Evolutionary conservation across 2,113 vertebrate species (phyloP).

Genomic region (Mastomys coucha): DNA sequence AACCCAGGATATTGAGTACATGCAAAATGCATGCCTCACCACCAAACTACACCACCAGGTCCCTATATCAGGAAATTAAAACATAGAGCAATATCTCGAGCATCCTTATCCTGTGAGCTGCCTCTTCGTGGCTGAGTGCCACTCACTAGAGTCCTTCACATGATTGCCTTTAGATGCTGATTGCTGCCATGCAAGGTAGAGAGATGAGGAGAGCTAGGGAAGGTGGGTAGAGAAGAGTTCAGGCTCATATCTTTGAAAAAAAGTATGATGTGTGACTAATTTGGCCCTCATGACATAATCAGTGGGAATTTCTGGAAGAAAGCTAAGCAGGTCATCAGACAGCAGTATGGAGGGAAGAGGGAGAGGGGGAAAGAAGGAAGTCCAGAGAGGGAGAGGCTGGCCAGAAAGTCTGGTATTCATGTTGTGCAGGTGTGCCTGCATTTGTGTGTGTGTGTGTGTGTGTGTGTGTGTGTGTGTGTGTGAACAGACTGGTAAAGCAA

Average conservation of each 20-base stretch:
- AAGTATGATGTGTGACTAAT: neutral
- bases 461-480: neutral
- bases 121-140: neutral
- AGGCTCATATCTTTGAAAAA: neutral
- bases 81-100: neutral
- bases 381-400: neutral
- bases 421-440: no score
- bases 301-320: neutral
- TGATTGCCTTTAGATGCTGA: neutral
- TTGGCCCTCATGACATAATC: neutral
- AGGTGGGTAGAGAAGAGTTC: neutral
- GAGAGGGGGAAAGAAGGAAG: rapidly evolving
- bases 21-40: no score
- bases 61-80: neutral
- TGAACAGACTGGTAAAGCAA: neutral
- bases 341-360: neutral
- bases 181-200: neutral
- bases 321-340: neutral
- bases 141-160: neutral
- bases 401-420: neutral
- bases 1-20: neutral
- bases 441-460: neutral
- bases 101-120: neutral
- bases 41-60: neutral
- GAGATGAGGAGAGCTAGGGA: neutral